These are phyloP conservation scores for Anthonomus grandis DNA, from an alignment of 1,140 invertebrate species.

Conservation along the genomic window DNA sequence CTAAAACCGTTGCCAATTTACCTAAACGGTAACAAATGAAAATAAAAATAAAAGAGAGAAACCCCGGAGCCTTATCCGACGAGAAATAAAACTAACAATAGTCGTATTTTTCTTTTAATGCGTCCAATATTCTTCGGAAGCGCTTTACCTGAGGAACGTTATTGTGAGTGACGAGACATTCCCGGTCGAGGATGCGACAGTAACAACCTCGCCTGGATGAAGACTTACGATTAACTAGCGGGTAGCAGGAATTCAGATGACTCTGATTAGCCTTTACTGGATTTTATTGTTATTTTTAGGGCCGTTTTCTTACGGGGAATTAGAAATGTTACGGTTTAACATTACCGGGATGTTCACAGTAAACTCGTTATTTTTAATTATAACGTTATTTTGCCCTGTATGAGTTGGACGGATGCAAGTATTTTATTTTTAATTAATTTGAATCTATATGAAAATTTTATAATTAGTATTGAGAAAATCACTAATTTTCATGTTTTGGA, in stretches of 20 bases:
- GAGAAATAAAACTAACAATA: conserved; percentile 25
- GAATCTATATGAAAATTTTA: too few species aligned
- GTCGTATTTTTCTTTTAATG: conserved; percentile 19
- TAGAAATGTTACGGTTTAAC: too few species aligned
- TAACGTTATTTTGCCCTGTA: too few species aligned
- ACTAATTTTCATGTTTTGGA: too few species aligned
- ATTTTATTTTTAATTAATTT: too few species aligned
- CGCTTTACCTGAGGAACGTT: conserved; percentile 28
- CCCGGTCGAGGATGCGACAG: conserved; percentile 26
- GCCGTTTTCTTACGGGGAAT: background rate
- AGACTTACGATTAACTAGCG: conserved; percentile 19
- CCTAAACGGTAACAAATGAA: conserved; percentile 10
- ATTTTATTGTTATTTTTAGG: conserved; percentile 28
- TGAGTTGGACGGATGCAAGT: too few species aligned
- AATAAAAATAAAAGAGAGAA: too few species aligned
- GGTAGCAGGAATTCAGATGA: conserved; percentile 25
- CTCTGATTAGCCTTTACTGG: conserved; percentile 23
- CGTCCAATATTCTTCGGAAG: conserved; percentile 22
- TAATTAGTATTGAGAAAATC: too few species aligned
- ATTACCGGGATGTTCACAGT: too few species aligned
- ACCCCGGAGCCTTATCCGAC: conserved; percentile 8
- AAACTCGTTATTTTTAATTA: too few species aligned
- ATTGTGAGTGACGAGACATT: conserved; percentile 26
- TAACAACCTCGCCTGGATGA: conserved; percentile 19
- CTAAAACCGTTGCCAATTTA: background rate